A percentile compares a stretch with the other conserved stretches of the same genome.
Evolutionary conservation across 2,888 invertebrate species (phyloP).

Genomic region (Nemapogon koenigi): DNA sequence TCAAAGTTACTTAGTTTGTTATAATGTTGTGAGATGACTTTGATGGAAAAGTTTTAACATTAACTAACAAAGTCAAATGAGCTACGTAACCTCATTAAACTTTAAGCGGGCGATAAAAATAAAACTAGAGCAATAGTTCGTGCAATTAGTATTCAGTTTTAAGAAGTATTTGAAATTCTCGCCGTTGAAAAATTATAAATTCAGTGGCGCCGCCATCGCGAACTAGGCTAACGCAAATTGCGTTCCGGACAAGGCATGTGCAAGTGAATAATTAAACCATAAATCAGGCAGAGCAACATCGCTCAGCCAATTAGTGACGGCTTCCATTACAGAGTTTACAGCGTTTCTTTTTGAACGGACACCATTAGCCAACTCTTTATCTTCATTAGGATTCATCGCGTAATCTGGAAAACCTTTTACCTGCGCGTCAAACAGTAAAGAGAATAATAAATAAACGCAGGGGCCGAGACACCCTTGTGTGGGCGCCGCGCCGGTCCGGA

Average conservation of each 20-base stretch:
- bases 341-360: slow-evolving; percentile 34
- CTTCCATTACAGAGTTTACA: slow-evolving; percentile 32
- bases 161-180: no score
- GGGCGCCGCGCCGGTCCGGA: background rate
- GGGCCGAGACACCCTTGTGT: background rate
- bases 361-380: slow-evolving; percentile 42
- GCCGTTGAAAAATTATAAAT: no score
- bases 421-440: slow-evolving; percentile 36
- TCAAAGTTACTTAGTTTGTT: no score
- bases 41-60: no score
- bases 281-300: slow-evolving; percentile 35
- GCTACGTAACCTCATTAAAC: no score
- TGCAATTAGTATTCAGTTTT: no score
- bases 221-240: no score
- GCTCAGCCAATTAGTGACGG: slow-evolving; percentile 29
- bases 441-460: slow-evolving; percentile 37
- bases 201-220: no score
- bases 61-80: no score
- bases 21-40: no score
- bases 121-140: no score
- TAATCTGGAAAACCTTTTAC: slow-evolving; percentile 50
- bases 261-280: slow-evolving; percentile 43
- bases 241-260: slow-evolving; percentile 22
- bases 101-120: no score
- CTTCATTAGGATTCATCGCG: slow-evolving; percentile 47